phyloP scores from a whole-genome alignment of 2,113 vertebrate species.

The Amphilophus citrinellus region DNA sequence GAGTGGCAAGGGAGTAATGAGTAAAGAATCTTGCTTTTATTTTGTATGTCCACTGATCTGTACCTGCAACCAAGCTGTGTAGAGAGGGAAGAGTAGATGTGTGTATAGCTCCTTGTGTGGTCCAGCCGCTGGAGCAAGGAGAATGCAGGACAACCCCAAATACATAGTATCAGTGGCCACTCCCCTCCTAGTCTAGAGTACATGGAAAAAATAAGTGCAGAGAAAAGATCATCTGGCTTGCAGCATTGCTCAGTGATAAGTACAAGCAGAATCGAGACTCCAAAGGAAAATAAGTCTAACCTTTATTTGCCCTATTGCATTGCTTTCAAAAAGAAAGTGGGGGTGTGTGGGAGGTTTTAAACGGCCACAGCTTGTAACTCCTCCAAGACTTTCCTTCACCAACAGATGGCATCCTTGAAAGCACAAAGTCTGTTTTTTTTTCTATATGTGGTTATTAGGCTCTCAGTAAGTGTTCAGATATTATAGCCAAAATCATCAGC shows the following conservation, averaged over 20 bases:
- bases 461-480: not conserved
- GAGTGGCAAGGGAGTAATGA: not conserved
- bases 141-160: not conserved
- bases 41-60: not conserved
- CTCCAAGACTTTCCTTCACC: constrained; percentile 17
- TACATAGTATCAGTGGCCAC: not conserved
- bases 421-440: constrained; percentile 14
- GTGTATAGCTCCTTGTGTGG: not conserved
- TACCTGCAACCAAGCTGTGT: not conserved
- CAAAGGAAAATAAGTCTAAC: constrained; percentile 1
- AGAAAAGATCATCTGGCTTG: constrained; percentile 14
- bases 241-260: not conserved
- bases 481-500: not conserved
- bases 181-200: not conserved
- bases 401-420: constrained; percentile 16
- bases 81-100: not conserved
- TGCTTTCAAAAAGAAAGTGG: constrained; percentile 25
- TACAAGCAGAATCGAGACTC: not conserved
- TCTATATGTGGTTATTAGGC: not conserved
- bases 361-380: not conserved
- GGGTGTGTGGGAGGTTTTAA: constrained; percentile 15
- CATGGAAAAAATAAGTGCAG: not conserved
- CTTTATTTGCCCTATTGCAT: constrained; percentile 11
- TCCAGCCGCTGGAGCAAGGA: not conserved
- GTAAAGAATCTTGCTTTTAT: not conserved